Conservation (phyloP, 1,140 invertebrate species). For the Camponotus vicinus region DNA sequence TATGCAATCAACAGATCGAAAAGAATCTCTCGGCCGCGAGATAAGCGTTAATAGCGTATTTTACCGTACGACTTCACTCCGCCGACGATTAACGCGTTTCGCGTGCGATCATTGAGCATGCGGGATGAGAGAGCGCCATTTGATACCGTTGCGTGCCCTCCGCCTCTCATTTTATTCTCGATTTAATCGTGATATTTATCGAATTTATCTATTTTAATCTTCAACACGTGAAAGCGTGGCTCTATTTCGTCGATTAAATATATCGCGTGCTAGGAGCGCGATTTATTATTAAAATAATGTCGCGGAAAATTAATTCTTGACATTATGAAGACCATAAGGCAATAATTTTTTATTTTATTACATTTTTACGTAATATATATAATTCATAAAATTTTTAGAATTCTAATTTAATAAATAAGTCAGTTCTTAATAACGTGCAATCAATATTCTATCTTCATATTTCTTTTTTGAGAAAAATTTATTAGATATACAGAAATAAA, state of each 20-base stretch:
- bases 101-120: conserved; percentile 48
- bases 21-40: conserved; percentile 44
- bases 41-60: conserved; percentile 51
- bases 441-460: background rate
- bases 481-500: too few species aligned
- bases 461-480: background rate
- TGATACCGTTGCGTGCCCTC: conserved; percentile 57
- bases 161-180: conserved; percentile 39
- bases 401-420: background rate
- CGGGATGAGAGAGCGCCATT: conserved; percentile 27
- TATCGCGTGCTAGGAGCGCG: conserved; percentile 3
- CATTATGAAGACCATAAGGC: background rate
- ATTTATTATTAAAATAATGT: conserved; percentile 38
- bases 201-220: conserved; percentile 54
- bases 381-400: background rate
- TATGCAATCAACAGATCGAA: conserved; percentile 45
- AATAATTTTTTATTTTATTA: background rate
- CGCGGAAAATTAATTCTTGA: background rate
- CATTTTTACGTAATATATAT: background rate
- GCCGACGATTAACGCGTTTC: conserved; percentile 56
- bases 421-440: background rate
- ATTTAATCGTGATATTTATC: conserved; percentile 39
- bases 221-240: background rate
- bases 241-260: background rate
- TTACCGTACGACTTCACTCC: conserved; percentile 43